Evolutionary conservation across 2,797 vertebrate genomes (phyloP), one percentile per base, ranked within the genome.

Genomic region (Falco peregrinus): DNA sequence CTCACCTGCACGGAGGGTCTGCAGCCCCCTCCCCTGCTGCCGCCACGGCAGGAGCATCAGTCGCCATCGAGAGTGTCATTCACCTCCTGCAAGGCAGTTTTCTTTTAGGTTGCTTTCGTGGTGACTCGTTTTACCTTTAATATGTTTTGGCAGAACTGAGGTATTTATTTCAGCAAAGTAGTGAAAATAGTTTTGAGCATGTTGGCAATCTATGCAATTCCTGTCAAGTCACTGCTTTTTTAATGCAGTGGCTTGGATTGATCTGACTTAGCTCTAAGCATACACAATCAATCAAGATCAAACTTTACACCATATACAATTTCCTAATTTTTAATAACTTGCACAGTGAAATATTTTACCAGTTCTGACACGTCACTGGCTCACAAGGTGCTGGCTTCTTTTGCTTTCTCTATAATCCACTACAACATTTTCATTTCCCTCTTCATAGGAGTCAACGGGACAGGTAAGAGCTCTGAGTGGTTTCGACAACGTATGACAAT

Each of bases 211-310:
- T 2, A 3, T 24, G 75, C 19, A 13, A 6, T 8, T 56, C 77
- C 37, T 59, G 89, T 65, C 29, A 31, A 29, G 69, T 31, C 53
- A 6, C 71, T 9, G 7, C 3, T 20, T 12, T 48, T 43, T 43
- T 11, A 48, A 18, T 24, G 73, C 82, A 15, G 35, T 5, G 37
- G 76, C 69, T 74, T 0, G 37, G 84, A 54, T 13, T 89, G 96
- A 50, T 77, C 95, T 3, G 1, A 4, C 8, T 9, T 28, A 41
- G 83, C 85, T 65, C 65, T 35, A 43, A 81, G 93, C 87, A 18
- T 26, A 41, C 80, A 53, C 91, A 63, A 25, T 91, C 90, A 24
- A 59, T 92, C 85, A 65, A 83, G 53, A 65, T 22, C 93, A 74
- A 68, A 28, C 79, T 67, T 76, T 10, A 43, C 68, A 33, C 67